A percentile compares a stretch with the other conserved stretches of the same genome.
Conservation (phyloP, 2,797 vertebrate species). For the Pithecia hirsuta region DNA sequence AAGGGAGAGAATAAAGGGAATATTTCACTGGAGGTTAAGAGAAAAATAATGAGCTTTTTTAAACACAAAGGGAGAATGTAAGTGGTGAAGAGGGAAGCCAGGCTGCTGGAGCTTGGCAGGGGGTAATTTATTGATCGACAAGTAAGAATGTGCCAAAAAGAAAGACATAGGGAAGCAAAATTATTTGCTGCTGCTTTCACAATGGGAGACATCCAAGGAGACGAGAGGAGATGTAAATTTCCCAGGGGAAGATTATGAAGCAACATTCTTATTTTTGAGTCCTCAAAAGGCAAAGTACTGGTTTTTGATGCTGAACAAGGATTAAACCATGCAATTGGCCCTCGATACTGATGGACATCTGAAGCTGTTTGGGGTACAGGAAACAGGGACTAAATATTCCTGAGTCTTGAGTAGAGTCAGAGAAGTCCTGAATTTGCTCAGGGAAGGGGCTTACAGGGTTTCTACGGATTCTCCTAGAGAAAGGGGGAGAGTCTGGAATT, state of each 20-base stretch:
- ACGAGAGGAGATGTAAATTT: slow-evolving; percentile 47
- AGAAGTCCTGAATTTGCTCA: not conserved
- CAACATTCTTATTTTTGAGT: slow-evolving; percentile 38
- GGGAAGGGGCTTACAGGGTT: not conserved
- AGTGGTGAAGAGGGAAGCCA: slow-evolving; percentile 30
- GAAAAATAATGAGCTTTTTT: slow-evolving; percentile 62
- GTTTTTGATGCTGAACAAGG: not conserved
- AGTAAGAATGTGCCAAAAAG: slow-evolving; percentile 43
- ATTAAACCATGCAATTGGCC: not conserved
- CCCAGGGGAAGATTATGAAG: slow-evolving; percentile 39
- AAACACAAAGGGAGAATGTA: slow-evolving; percentile 47
- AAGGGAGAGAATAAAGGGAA: slow-evolving; percentile 38
- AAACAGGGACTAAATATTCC: not conserved
- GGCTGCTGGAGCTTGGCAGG: slow-evolving; percentile 60
- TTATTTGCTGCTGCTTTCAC: slow-evolving; percentile 53
- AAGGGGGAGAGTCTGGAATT: not conserved
- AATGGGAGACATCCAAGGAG: slow-evolving; percentile 33
- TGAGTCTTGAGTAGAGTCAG: not conserved
- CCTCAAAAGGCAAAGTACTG: slow-evolving; percentile 30
- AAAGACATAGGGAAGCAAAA: slow-evolving; percentile 50
- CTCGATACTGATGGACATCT: not conserved
- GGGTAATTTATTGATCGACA: slow-evolving; percentile 67
- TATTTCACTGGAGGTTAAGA: slow-evolving; percentile 26
- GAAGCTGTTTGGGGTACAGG: not conserved
- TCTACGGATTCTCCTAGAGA: not conserved